Evolutionary conservation across 2,113 vertebrate genomes (phyloP).

Genomic region (Suricata suricatta): DNA sequence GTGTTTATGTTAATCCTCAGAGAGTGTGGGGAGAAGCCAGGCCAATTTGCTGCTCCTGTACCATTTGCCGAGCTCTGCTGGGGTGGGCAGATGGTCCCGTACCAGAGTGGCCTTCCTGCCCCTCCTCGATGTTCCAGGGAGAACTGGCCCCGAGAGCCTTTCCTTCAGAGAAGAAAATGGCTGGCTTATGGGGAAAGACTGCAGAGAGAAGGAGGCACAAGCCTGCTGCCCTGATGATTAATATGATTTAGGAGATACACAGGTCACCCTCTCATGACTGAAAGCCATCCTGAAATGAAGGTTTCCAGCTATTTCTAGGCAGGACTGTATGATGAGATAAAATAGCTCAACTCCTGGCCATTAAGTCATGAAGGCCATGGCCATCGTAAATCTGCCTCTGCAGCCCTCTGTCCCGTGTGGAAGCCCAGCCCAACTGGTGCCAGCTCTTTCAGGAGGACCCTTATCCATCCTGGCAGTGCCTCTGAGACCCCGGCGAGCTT

Average conservation of each 20-base stretch:
- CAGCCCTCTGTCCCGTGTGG: background rate
- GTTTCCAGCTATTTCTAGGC: constrained; percentile 51
- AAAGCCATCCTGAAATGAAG: constrained; percentile 47
- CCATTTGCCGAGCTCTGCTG: background rate
- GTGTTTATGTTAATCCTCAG: background rate
- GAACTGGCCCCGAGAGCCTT: background rate
- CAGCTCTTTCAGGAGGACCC: background rate
- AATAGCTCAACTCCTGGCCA: constrained; percentile 66
- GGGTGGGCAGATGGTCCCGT: background rate
- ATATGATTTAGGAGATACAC: constrained; percentile 64
- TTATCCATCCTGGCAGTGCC: background rate
- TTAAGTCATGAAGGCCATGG: constrained; percentile 51
- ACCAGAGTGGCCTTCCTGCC: background rate
- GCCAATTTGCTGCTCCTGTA: background rate
- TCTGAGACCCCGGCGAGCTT: background rate
- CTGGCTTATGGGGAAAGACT: background rate
- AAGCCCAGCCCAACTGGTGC: background rate
- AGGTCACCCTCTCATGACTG: constrained; percentile 53
- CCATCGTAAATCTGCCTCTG: constrained; percentile 54
- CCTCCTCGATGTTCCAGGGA: background rate
- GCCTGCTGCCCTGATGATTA: constrained; percentile 19
- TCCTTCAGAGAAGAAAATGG: background rate
- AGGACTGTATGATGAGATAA: constrained; percentile 58
- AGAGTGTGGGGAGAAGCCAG: no score
- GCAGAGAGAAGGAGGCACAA: background rate